Base-by-base conservation (phyloP, 2,888 invertebrate species). In the Dendrolimus pini region DNA sequence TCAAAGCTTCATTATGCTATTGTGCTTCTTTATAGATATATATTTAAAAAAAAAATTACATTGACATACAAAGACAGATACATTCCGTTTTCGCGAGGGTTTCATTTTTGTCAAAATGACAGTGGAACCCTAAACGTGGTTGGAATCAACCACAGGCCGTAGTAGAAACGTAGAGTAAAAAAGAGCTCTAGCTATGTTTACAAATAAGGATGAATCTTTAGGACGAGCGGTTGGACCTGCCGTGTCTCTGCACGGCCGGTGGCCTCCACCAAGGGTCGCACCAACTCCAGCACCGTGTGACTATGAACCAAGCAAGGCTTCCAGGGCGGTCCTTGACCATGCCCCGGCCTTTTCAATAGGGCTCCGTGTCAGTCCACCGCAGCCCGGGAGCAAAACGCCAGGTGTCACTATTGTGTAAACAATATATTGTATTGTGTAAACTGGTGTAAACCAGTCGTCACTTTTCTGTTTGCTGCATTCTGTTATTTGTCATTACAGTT, bases 231-330 rank as follows among this genome's bases (percentile, higher is more conserved):
- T 92, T 59, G 94, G 95, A 9, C 95, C 95, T 7, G 94, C 96
- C 6, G 92, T 94, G 47, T 96, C 96, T 6, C 91, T 98, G 47
- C 96, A 96, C 76, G 94, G 96, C 56, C 94, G 96, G 30, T 95
- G 94, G 68, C 94, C 94, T 68, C 94, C 94, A 42, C 91, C 92
- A 7, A 94, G 93, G 62, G 76, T 90, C 8, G 92, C 93, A 68
- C 91, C 92, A 7, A 96, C 96, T 30, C 97, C 97, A 1, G 96
- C 97, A 7, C 97, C 97, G 0, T 97, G 97, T n/a, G 96, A 96
- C 82, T 97, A 97, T 81, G 93, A 96, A 80, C 95, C 96, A 1
- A 94, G 94, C 72, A 95, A 94, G 68, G 93, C 95, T 0, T 86
- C 91, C 52, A 91, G 91, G 65, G 90, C 83, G 6, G 83, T 86